Conservation (phyloP, 2,113 vertebrate species). For the Pomatostomus ruficeps region DNA sequence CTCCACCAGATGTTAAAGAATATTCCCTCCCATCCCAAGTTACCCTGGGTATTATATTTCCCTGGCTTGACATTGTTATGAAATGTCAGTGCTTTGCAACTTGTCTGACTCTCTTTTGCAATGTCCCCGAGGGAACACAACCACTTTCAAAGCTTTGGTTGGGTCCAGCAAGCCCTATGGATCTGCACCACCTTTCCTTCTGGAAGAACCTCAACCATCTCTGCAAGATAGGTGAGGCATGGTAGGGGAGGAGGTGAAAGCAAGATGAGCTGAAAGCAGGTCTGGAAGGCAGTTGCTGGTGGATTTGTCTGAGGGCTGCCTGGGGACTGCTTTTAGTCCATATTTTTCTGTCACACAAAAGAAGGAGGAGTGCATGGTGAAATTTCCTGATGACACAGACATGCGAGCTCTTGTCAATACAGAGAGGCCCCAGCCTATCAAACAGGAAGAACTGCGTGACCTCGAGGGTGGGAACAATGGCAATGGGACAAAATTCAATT, state of each 20-base stretch:
- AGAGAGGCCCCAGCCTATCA: slow-evolving; percentile 28
- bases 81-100: slow-evolving; percentile 11
- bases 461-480: slow-evolving; percentile 40
- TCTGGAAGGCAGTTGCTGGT: neutral
- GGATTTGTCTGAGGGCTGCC: neutral
- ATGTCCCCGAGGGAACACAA: neutral
- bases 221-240: neutral
- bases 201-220: neutral
- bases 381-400: slow-evolving; percentile 52
- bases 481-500: neutral
- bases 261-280: neutral
- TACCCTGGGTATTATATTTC: slow-evolving; percentile 12
- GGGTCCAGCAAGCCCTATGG: rapidly evolving
- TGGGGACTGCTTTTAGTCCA: neutral
- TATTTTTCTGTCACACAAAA: slow-evolving; percentile 21
- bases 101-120: slow-evolving; percentile 28
- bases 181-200: neutral
- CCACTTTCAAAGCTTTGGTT: neutral
- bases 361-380: slow-evolving; percentile 16
- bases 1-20: slow-evolving; percentile 32
- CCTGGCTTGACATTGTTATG: slow-evolving; percentile 37
- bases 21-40: neutral
- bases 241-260: neutral
- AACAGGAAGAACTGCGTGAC: slow-evolving; percentile 39
- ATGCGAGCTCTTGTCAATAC: neutral